A percentile compares a stretch with the other conserved stretches of the same genome.
These are phyloP conservation scores for Pachymerium ferrugineum DNA, from an alignment of 2,888 invertebrate species.

Conservation along the genomic window DNA sequence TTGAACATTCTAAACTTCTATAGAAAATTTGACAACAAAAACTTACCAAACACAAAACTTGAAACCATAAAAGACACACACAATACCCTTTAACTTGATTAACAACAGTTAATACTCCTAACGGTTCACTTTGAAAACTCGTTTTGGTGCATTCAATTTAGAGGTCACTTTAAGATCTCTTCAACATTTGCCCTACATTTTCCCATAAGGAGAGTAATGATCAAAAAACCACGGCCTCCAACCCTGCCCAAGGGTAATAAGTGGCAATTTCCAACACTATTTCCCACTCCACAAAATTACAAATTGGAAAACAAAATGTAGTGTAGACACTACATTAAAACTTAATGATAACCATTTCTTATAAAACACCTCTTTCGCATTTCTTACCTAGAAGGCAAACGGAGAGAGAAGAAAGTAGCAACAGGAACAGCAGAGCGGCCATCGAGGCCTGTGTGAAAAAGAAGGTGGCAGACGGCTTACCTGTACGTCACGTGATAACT, in stretches of 20 bases:
- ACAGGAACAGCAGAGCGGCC: not conserved
- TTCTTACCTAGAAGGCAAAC: not conserved
- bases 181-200: conserved; percentile 23
- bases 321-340: too few relatives aligned
- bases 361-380: not conserved
- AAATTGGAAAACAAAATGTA: too few relatives aligned
- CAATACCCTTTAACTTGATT: too few relatives aligned
- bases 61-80: too few relatives aligned
- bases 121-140: not conserved
- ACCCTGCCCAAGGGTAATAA: not conserved
- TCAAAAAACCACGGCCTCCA: conserved; percentile 19
- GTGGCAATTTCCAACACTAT: too few relatives aligned
- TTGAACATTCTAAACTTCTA: too few relatives aligned
- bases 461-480: not conserved
- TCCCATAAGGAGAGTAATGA: conserved; percentile 20
- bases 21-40: too few relatives aligned
- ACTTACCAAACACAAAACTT: too few relatives aligned
- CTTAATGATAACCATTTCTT: too few relatives aligned
- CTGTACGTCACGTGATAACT: conserved; percentile 17
- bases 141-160: not conserved
- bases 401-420: not conserved
- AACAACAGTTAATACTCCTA: too few relatives aligned
- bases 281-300: too few relatives aligned
- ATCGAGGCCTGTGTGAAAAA: conserved; percentile 21
- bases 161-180: not conserved